phyloP scores from a whole-genome alignment of 2,797 vertebrate genomes.

The Pantherophis vulpinus region DNA sequence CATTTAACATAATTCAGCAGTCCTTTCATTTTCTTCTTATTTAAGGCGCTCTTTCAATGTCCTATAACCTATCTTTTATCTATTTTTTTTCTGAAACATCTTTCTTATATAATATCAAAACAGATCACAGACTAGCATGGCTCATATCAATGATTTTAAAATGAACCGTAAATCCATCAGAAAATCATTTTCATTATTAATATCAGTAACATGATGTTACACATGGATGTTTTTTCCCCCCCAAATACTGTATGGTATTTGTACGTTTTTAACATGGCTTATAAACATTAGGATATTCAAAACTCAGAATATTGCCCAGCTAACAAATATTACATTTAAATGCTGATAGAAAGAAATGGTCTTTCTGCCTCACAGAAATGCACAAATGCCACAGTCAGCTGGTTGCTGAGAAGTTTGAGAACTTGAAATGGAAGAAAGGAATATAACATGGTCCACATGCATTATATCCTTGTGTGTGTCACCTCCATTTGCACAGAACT shows the following conservation, averaged over 20 bases:
- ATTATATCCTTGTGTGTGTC: neutral
- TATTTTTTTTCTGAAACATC: neutral
- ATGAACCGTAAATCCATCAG: neutral
- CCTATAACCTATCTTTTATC: neutral
- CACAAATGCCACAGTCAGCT: neutral
- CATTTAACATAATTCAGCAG: neutral
- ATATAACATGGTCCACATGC: neutral
- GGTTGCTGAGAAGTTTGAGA: neutral
- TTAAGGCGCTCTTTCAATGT: neutral
- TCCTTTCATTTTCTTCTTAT: neutral
- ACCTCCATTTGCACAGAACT: neutral
- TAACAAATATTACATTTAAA: neutral
- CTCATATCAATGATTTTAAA: neutral
- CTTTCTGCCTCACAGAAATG: neutral
- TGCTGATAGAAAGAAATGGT: neutral
- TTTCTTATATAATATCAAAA: slow-evolving; percentile 1
- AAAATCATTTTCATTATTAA: neutral
- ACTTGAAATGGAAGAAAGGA: neutral
- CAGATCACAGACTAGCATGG: neutral
- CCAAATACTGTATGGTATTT: neutral
- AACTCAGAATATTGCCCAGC: neutral
- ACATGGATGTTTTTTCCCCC: too few relatives aligned
- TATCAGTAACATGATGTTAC: neutral
- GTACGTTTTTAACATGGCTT: neutral
- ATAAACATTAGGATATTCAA: neutral